Base-by-base conservation (phyloP, 2,797 vertebrate genomes). In the Centroberyx gerrardi region DNA sequence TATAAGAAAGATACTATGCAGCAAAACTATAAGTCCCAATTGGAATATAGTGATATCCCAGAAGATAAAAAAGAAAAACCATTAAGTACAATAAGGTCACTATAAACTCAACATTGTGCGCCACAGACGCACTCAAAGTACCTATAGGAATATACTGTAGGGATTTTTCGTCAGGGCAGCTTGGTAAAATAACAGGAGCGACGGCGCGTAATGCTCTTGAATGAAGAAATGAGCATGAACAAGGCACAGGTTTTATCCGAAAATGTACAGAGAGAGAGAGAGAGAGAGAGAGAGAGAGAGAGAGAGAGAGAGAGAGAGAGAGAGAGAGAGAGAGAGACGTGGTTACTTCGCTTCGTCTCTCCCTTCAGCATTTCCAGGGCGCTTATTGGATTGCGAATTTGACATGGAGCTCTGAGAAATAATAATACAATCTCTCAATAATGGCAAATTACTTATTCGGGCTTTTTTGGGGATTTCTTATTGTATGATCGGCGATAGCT, bases 171-270 rank as follows among this genome's bases (percentile, higher is more conserved):
- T 33, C 33, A 4, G 72, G 72, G 69, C 64, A 70, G 75, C 71
- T 76, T 56, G 29, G 52, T 68, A 54, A 66, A 80, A 83, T 59
- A 72, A 83, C 61, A 74, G 3, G 49, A 29, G 22, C n/a, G 51
- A 52, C n/a, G 8, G 69, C 28, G 55, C 54, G 69, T 17, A n/a
- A 70, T 49, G 56, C 46, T 74, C 77, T 15, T 44, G 36, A 17
- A 70, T 60, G 74, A 81, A 74, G 22, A 22, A 22, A 22, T 22
- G 22, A 22, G 22, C 68, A 74, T 81, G 55, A 64, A 77, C 58
- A 66, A 48, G 69, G 42, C 14, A 36, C 62, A 64, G 28, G 63
- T 71, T 81, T 63, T 69, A 27, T 9, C 8, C 0, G 33, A 72
- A 74, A 65, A 77, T 74, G 83, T 79, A 78, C 38, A 40, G 5